Percentiles rank a stretch among this genome's conserved stretches.
Conservation (phyloP, 2,888 invertebrate species). For the Sarcophaga carnaria region DNA sequence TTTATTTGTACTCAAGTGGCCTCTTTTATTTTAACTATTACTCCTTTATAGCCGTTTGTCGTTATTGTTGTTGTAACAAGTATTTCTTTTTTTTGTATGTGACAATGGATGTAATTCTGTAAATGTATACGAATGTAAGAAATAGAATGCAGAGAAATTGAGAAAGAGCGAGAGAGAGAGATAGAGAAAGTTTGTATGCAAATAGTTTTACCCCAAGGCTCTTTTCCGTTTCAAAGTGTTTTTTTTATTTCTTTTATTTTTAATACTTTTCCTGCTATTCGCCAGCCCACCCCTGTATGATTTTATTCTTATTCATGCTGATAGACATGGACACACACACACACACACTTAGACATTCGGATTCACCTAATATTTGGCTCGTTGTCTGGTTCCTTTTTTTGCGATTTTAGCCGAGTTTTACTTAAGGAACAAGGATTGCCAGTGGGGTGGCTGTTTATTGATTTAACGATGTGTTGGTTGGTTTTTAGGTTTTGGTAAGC, state of each 20-base stretch:
- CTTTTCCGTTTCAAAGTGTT: no score
- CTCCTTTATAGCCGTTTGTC: constrained; percentile 14
- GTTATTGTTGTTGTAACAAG: constrained; percentile 3
- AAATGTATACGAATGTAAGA: no score
- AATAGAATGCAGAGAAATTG: no score
- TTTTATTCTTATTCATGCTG: neutral
- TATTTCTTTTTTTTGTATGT: neutral
- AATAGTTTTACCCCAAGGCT: no score
- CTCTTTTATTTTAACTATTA: constrained; percentile 40
- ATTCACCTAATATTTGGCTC: neutral
- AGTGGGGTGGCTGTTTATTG: constrained; percentile 23
- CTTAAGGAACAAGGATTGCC: constrained; percentile 21
- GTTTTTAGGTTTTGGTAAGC: constrained; percentile 21
- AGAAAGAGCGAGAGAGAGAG: no score
- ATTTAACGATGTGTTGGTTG: constrained; percentile 45
- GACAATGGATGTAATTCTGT: no score
- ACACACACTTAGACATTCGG: neutral
- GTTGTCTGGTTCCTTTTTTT: neutral
- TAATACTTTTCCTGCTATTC: no score
- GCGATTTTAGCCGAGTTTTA: constrained; percentile 25
- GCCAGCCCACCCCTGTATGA: no score
- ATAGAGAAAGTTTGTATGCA: no score
- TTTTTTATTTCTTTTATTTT: no score
- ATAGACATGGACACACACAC: neutral
- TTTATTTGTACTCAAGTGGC: constrained; percentile 48